Percentiles rank a stretch among this genome's conserved stretches.
phyloP scores from a whole-genome alignment of 2,797 vertebrate species.

The Aphelocoma californica region DNA sequence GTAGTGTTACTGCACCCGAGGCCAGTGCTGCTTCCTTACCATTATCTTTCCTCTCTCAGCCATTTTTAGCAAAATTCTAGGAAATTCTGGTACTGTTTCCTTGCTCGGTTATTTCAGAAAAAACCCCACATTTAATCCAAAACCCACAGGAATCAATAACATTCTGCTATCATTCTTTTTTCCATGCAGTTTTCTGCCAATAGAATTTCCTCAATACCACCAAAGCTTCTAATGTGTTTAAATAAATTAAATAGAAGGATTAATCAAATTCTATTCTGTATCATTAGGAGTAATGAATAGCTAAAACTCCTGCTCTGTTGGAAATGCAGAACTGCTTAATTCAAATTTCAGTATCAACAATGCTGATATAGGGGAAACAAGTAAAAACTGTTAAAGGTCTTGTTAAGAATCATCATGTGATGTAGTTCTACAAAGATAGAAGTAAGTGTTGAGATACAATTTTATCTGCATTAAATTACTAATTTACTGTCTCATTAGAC shows the following conservation, averaged over 20 bases:
- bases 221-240: slow-evolving; percentile 9
- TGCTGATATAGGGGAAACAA: neutral
- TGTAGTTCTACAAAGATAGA: neutral
- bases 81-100: neutral
- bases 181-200: slow-evolving; percentile 23
- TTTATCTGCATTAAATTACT: neutral
- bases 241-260: slow-evolving; percentile 63
- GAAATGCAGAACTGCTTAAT: slow-evolving; percentile 34
- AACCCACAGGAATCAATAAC: neutral
- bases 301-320: slow-evolving; percentile 34
- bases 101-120: neutral
- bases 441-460: neutral
- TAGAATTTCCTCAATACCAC: neutral
- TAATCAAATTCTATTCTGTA: slow-evolving; percentile 58
- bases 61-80: neutral
- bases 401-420: neutral
- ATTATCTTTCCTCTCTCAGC: neutral
- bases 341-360: slow-evolving; percentile 43
- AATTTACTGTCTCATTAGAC: neutral
- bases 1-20: neutral
- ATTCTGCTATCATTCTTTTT: neutral
- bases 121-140: neutral
- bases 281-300: slow-evolving; percentile 59
- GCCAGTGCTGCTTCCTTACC: neutral
- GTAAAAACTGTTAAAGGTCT: neutral